These are phyloP conservation scores for Zaprionus africanus DNA, from an alignment of 1,140 invertebrate genomes.

Conservation along the genomic window DNA sequence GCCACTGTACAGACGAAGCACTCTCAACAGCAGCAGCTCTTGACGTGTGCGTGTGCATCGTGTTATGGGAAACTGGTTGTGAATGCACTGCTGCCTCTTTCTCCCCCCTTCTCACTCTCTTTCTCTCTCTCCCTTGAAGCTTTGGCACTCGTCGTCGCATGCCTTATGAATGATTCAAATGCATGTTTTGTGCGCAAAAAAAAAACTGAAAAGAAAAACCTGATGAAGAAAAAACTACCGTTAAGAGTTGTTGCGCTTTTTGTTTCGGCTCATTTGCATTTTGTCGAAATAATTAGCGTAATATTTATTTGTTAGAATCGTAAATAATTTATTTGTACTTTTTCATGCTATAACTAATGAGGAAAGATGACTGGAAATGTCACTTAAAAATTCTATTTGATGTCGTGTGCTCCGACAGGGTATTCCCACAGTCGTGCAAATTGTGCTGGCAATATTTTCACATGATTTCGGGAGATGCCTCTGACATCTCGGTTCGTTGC, in stretches of 20 bases:
- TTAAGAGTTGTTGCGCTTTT: slow-evolving; percentile 79
- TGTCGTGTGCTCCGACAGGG: background rate
- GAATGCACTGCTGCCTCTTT: slow-evolving; percentile 19
- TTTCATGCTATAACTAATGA: background rate
- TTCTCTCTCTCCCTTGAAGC: slow-evolving; percentile 35
- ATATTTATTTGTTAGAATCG: background rate
- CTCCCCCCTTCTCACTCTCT: slow-evolving; percentile 14
- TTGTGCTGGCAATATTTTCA: slow-evolving; percentile 18
- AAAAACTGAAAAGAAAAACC: slow-evolving; percentile 29
- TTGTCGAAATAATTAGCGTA: slow-evolving; percentile 2
- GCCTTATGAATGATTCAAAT: slow-evolving; percentile 83
- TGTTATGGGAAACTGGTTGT: slow-evolving; percentile 68
- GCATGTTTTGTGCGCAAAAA: slow-evolving; percentile 71
- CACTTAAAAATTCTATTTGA: background rate
- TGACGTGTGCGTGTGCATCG: slow-evolving; percentile 42
- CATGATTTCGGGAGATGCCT: slow-evolving; percentile 37
- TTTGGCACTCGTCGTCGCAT: slow-evolving; percentile 70
- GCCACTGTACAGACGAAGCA: background rate
- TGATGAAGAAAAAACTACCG: slow-evolving; percentile 59
- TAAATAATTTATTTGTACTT: background rate
- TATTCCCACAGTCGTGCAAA: background rate
- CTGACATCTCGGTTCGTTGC: slow-evolving; percentile 45
- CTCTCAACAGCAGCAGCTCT: slow-evolving; percentile 25
- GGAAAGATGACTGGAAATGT: background rate
- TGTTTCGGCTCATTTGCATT: slow-evolving; percentile 16